Evolutionary conservation across 1,140 invertebrate genomes (phyloP).

Genomic region (Helicoverpa armigera): DNA sequence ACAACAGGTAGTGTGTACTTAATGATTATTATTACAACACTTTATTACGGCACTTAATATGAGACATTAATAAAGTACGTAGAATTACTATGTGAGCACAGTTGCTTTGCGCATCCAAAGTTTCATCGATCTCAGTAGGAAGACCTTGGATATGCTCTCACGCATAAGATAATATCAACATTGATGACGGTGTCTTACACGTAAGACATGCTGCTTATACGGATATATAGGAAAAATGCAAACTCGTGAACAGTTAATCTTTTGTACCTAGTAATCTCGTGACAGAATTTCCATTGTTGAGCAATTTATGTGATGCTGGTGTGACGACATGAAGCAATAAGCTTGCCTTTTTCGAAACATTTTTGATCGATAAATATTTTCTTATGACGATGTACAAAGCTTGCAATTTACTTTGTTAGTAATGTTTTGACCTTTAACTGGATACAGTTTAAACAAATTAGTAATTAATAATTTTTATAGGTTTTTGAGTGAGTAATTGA

Average conservation of each 20-base stretch:
- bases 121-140: slow-evolving; percentile 18
- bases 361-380: too few species aligned
- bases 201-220: slow-evolving; percentile 36
- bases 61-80: not conserved
- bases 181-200: slow-evolving; percentile 42
- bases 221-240: slow-evolving; percentile 38
- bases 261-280: slow-evolving; percentile 13
- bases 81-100: not conserved
- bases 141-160: slow-evolving; percentile 46
- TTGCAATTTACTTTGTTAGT: too few species aligned
- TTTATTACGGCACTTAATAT: slow-evolving; percentile 25
- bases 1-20: slow-evolving; percentile 49
- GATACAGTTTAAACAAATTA: too few species aligned
- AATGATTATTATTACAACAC: slow-evolving; percentile 45
- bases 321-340: not conserved
- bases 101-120: slow-evolving; percentile 28
- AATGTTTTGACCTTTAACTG: too few species aligned
- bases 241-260: slow-evolving; percentile 33
- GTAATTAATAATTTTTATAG: not conserved
- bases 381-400: too few species aligned
- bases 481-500: not conserved
- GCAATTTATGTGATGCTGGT: not conserved
- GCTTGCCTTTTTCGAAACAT: too few species aligned
- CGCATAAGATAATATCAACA: slow-evolving; percentile 50
- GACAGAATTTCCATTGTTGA: slow-evolving; percentile 6